phyloP scores from a whole-genome alignment of 2,113 vertebrate genomes.

The Rousettus leschenaultii region DNA sequence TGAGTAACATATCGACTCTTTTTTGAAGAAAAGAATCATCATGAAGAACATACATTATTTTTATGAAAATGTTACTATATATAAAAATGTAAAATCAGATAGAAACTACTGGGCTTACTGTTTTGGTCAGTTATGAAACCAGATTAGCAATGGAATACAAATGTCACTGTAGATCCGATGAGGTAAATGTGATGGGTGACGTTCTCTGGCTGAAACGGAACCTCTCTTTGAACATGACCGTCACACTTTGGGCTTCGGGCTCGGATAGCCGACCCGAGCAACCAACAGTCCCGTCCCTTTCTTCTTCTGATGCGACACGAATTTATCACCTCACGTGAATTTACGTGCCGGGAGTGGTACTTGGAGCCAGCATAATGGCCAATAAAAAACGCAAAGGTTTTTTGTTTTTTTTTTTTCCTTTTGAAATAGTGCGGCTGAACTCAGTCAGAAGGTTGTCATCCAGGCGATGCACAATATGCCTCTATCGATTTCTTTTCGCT shows the following conservation, averaged over 20 bases:
- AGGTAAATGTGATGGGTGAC: not conserved
- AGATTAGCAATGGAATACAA: not conserved
- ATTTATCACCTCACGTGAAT: not conserved
- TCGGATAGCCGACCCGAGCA: not conserved
- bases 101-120: not conserved
- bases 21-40: not conserved
- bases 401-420: not conserved
- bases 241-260: not conserved
- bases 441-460: not conserved
- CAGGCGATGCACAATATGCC: not conserved
- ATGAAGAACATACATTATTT: not conserved
- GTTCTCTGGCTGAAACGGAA: not conserved
- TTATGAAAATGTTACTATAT: not conserved
- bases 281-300: not conserved
- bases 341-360: not conserved
- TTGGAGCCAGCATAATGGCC: not conserved
- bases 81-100: not conserved
- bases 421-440: not conserved
- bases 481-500: not conserved
- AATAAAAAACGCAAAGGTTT: not conserved
- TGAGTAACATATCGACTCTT: not conserved
- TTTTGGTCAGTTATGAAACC: not conserved
- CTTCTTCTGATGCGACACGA: not conserved
- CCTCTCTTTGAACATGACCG: not conserved
- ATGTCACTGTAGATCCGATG: not conserved